These are phyloP conservation scores for Anarhynchus alexandrinus DNA, from an alignment of 2,113 vertebrate species.

Conservation along the genomic window DNA sequence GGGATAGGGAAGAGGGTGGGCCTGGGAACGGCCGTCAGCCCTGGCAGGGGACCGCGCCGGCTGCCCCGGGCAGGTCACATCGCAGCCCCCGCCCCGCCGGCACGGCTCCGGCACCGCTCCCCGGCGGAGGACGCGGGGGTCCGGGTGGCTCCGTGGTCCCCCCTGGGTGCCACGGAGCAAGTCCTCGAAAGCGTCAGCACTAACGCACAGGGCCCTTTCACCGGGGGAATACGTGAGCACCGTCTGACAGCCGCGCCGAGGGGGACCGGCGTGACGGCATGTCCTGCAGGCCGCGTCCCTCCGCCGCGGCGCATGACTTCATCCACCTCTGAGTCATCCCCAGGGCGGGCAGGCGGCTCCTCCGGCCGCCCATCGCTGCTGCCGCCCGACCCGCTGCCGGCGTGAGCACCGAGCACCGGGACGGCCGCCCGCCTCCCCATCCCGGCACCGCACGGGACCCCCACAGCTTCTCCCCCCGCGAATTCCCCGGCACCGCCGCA, in stretches of 20 bases:
- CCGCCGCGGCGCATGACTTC: not conserved
- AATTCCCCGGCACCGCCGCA: accelerated
- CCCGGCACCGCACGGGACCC: accelerated
- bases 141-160: accelerated
- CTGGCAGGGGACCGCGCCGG: not conserved
- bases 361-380: not conserved
- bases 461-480: accelerated
- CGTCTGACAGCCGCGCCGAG: not conserved
- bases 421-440: accelerated
- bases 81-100: not conserved
- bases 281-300: not conserved
- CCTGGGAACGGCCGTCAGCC: slow-evolving; percentile 22
- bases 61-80: not conserved
- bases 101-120: not conserved
- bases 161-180: accelerated
- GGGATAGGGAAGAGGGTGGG: slow-evolving; percentile 44
- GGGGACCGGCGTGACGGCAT: not conserved
- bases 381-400: accelerated
- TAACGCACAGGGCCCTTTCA: not conserved
- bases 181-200: slow-evolving; percentile 1
- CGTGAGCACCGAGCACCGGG: accelerated
- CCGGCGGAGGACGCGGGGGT: accelerated
- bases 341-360: not conserved
- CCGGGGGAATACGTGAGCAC: not conserved
- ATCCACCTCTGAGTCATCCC: slow-evolving; percentile 39